Evolutionary conservation across 2,797 vertebrate genomes (phyloP).

Genomic region (Hydrocynus forskahlii): DNA sequence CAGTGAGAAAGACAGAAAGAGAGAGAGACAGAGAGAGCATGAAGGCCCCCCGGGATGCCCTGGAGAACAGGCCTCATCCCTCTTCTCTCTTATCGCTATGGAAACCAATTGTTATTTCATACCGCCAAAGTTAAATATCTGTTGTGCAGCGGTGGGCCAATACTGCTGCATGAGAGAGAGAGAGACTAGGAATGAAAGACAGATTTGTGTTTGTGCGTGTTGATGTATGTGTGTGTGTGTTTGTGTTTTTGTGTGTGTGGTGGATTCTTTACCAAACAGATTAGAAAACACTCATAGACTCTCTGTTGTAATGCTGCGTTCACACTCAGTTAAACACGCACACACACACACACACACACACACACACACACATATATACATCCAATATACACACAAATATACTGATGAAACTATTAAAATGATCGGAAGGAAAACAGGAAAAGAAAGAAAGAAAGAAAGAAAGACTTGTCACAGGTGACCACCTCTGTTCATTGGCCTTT

Average conservation of each 20-base stretch:
- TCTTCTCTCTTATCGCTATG: slow-evolving; percentile 70
- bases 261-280: not conserved
- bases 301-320: not conserved
- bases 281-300: not conserved
- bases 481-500: no score
- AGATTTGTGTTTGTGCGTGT: not conserved
- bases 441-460: no score
- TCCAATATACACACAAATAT: no score
- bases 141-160: slow-evolving; percentile 41
- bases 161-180: slow-evolving; percentile 24
- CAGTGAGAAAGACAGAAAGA: no score
- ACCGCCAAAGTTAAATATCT: slow-evolving; percentile 66
- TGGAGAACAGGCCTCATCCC: slow-evolving; percentile 58
- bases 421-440: no score
- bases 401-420: no score
- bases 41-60: slow-evolving; percentile 28
- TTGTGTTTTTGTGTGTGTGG: not conserved
- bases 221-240: slow-evolving; percentile 12
- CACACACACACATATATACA: slow-evolving; percentile 1
- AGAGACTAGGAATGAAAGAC: no score
- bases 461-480: no score
- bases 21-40: slow-evolving; percentile 12
- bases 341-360: not conserved
- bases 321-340: not conserved
- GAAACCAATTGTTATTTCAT: slow-evolving; percentile 74